Conservation (phyloP, 2,888 invertebrate genomes). For the Synergus gifuensis region DNA sequence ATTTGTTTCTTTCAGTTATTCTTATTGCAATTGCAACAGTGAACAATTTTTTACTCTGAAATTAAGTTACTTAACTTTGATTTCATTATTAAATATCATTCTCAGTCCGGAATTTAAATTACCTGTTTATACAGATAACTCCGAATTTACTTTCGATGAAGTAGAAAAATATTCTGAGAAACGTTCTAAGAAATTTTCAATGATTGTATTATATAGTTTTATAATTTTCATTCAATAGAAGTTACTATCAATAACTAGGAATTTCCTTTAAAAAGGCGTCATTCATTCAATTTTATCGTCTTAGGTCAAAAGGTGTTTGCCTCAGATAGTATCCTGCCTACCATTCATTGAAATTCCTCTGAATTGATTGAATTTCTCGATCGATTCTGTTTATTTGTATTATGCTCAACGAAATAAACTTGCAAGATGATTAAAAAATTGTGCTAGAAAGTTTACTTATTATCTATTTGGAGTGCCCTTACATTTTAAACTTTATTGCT, state of each 20-base stretch:
- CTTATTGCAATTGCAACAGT: background rate
- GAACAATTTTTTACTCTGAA: background rate
- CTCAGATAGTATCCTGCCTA: background rate
- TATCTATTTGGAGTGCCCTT: no score
- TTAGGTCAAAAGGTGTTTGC: constrained; percentile 59
- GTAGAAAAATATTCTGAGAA: background rate
- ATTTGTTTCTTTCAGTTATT: background rate
- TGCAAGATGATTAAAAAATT: background rate
- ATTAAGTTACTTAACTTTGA: background rate
- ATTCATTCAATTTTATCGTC: constrained; percentile 59
- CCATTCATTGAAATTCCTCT: constrained; percentile 6
- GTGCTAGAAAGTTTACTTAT: background rate
- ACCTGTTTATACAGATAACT: constrained; percentile 13
- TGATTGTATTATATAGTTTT: constrained; percentile 15
- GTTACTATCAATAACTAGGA: constrained; percentile 2
- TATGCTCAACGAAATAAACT: background rate
- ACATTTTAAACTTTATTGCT: no score
- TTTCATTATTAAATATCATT: background rate
- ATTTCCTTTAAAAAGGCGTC: constrained; percentile 52
- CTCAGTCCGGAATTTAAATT: constrained; percentile 11
- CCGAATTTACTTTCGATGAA: background rate
- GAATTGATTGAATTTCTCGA: background rate
- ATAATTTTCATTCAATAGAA: constrained; percentile 15
- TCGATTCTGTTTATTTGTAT: constrained; percentile 16
- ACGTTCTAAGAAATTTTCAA: constrained; percentile 17